Evolutionary conservation across 1,140 invertebrate genomes (phyloP).

Genomic region (Trigoniulus corallinus): DNA sequence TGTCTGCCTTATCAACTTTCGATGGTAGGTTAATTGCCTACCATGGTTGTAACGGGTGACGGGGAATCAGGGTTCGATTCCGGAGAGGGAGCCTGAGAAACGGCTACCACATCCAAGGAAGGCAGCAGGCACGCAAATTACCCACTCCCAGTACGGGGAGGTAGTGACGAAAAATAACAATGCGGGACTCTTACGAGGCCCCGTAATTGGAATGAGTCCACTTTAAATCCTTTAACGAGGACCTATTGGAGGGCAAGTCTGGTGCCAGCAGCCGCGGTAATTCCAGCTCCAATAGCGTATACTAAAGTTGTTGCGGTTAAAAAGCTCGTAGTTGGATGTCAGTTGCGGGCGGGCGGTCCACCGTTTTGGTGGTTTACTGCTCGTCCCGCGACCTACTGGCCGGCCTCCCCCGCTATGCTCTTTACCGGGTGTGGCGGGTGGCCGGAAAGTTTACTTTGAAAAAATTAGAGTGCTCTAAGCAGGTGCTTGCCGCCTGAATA

Average conservation of each 20-base stretch:
- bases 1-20: constrained; percentile 75
- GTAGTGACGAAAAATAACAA: constrained; percentile 78
- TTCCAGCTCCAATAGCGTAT: constrained; percentile 38
- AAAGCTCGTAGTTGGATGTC: constrained; percentile 29
- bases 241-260: constrained; percentile 80
- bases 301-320: constrained; percentile 26
- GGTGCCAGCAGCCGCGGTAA: constrained; percentile 61
- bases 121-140: constrained; percentile 78
- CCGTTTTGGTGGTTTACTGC: constrained; percentile 12
- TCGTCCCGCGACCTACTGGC: constrained; percentile 7
- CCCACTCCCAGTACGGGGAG: constrained; percentile 60
- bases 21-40: constrained; percentile 48
- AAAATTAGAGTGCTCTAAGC: constrained; percentile 70
- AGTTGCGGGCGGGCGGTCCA: constrained; percentile 16
- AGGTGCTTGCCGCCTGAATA: constrained; percentile 51
- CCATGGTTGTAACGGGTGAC: constrained; percentile 33
- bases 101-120: constrained; percentile 83
- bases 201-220: constrained; percentile 77
- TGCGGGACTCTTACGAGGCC: constrained; percentile 55
- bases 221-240: constrained; percentile 76
- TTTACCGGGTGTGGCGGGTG: constrained; percentile 25
- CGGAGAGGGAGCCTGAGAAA: constrained; percentile 73
- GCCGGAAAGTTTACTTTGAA: constrained; percentile 50
- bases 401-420: constrained; percentile 15
- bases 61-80: constrained; percentile 34